These are phyloP conservation scores for Todus mexicanus DNA, from an alignment of 2,797 vertebrate genomes.

Conservation along the genomic window DNA sequence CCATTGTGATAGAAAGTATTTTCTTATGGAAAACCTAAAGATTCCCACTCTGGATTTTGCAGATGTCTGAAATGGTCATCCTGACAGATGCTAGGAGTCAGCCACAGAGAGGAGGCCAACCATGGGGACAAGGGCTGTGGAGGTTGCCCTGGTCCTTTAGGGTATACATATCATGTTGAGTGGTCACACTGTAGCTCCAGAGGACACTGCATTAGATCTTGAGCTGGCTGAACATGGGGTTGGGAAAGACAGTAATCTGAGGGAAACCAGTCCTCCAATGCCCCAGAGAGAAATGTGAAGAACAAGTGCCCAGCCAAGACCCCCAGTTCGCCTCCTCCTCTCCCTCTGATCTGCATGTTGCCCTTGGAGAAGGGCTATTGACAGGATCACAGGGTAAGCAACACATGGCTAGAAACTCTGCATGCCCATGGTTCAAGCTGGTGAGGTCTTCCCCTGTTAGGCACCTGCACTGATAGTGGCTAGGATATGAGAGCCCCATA, in stretches of 20 bases:
- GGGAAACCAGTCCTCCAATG: neutral
- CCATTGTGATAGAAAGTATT: neutral
- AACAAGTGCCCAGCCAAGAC: neutral
- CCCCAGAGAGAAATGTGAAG: neutral
- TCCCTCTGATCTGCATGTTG: neutral
- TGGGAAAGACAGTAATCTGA: neutral
- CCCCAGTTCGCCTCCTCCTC: neutral
- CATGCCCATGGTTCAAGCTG: rapidly evolving
- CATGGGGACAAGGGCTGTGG: rapidly evolving
- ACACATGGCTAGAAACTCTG: neutral
- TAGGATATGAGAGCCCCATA: neutral
- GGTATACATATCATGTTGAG: rapidly evolving
- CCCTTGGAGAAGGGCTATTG: neutral
- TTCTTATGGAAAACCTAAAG: constrained; percentile 15
- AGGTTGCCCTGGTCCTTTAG: neutral
- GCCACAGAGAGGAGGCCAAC: neutral
- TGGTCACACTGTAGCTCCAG: rapidly evolving
- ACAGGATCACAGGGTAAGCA: rapidly evolving
- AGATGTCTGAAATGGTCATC: neutral
- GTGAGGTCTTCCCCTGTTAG: neutral
- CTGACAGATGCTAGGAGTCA: neutral
- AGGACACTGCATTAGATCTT: neutral
- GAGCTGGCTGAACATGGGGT: rapidly evolving
- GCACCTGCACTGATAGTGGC: rapidly evolving
- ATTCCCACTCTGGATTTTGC: neutral